Evolutionary conservation across 92 coral and sea anemone species (phyloP).

Genomic region (Bergia puertoricense): DNA sequence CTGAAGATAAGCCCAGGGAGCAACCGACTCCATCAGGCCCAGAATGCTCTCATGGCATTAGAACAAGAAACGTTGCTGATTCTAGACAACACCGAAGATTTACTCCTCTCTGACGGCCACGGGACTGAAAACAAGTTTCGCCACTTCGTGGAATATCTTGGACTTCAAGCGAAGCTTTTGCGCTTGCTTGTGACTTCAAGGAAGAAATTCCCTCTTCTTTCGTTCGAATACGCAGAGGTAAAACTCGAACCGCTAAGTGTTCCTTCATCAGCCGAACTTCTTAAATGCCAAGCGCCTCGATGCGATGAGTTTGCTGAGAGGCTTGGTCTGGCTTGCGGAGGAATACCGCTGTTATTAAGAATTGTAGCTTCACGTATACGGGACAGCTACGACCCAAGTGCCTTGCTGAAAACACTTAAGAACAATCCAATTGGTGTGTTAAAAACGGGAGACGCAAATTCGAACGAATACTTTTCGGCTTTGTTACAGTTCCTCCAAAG

Average conservation of each 20-base stretch:
- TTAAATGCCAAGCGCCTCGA: neutral
- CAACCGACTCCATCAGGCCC: conserved; percentile 48
- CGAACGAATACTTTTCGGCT: conserved; percentile 1
- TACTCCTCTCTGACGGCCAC: conserved; percentile 44
- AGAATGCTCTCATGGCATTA: conserved; percentile 38
- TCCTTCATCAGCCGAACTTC: neutral
- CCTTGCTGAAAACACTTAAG: conserved; percentile 44
- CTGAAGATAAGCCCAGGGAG: conserved; percentile 35
- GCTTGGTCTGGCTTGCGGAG: conserved; percentile 65
- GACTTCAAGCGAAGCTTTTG: conserved; percentile 48
- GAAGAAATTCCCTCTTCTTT: conserved; percentile 3
- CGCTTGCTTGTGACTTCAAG: conserved; percentile 63
- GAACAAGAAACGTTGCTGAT: conserved; percentile 55
- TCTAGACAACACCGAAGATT: conserved; percentile 78
- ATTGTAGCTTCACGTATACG: conserved; percentile 60
- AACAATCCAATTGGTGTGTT: conserved; percentile 47
- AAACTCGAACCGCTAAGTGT: neutral
- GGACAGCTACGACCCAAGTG: conserved; percentile 20
- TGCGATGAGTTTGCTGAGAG: conserved; percentile 34
- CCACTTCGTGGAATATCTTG: conserved; percentile 50
- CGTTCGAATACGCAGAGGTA: conserved; percentile 6
- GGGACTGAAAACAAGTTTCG: conserved; percentile 29
- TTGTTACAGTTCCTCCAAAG: conserved; percentile 57
- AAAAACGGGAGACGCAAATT: conserved; percentile 35
- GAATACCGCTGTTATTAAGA: conserved; percentile 66